These are phyloP conservation scores for Pseudopipra pipra DNA, from an alignment of 2,113 vertebrate species.

Conservation along the genomic window DNA sequence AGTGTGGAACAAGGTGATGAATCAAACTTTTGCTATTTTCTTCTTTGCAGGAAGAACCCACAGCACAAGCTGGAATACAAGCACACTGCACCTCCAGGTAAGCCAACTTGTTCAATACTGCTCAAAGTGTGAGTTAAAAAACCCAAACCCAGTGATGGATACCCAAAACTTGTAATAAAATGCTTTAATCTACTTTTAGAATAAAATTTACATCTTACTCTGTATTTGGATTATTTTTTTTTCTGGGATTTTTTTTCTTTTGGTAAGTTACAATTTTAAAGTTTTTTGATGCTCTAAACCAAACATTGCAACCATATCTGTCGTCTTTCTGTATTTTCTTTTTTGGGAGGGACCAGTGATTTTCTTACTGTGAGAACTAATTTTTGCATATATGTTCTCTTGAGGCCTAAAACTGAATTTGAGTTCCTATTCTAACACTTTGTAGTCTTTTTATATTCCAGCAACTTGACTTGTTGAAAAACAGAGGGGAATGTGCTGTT, in stretches of 20 bases:
- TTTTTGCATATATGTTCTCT: not conserved
- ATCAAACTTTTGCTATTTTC: not conserved
- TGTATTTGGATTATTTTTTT: not conserved
- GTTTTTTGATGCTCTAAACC: not conserved
- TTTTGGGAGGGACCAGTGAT: not conserved
- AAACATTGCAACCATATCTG: not conserved
- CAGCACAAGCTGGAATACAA: conserved; percentile 80
- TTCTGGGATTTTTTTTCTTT: not conserved
- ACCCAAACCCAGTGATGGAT: not conserved
- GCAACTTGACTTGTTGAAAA: not conserved
- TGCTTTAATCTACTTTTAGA: not conserved
- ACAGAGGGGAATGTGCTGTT: not conserved
- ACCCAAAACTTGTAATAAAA: not conserved
- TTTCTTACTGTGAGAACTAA: not conserved
- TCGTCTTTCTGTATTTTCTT: not conserved
- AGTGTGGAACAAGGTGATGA: not conserved
- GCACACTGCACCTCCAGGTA: conserved; percentile 72
- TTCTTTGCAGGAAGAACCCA: conserved; percentile 77
- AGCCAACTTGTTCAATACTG: not conserved
- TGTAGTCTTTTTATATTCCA: not conserved
- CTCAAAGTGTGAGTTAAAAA: not conserved
- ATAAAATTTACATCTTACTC: not conserved
- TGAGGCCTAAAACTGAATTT: not conserved
- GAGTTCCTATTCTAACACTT: not conserved
- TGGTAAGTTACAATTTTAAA: not conserved